Conservation (phyloP, 1,140 invertebrate genomes). For the Aplysia californica region DNA sequence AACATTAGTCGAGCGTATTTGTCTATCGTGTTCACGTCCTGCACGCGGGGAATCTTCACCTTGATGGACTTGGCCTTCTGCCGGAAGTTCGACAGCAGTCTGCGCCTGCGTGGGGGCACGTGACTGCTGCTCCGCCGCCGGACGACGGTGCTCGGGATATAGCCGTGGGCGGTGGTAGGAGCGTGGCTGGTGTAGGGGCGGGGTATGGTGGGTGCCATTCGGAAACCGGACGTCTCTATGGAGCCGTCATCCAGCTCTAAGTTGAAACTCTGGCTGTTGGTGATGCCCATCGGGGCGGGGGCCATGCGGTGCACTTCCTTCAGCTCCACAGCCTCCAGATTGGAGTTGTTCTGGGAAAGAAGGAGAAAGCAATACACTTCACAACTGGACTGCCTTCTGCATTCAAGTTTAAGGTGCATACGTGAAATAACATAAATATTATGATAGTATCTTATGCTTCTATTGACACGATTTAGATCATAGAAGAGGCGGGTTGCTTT, state of each 20-base stretch:
- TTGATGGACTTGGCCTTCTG: slow-evolving; percentile 58
- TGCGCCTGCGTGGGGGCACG: slow-evolving; percentile 39
- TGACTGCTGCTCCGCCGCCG: slow-evolving; percentile 45
- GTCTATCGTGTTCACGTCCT: slow-evolving; percentile 97
- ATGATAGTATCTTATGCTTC: no score
- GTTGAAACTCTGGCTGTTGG: slow-evolving; percentile 73
- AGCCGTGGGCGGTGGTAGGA: slow-evolving; percentile 42
- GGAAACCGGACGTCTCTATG: slow-evolving; percentile 1
- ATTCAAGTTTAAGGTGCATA: no score
- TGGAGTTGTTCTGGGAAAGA: slow-evolving; percentile 38
- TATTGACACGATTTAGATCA: no score
- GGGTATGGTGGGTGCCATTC: background rate
- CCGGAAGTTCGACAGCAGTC: slow-evolving; percentile 59
- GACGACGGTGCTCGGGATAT: slow-evolving; percentile 44
- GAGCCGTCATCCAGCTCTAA: slow-evolving; percentile 36
- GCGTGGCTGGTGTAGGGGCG: background rate
- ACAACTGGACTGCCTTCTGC: no score
- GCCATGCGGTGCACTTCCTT: slow-evolving; percentile 70
- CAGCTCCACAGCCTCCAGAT: slow-evolving; percentile 23
- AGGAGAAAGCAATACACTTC: background rate
- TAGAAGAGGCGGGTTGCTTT: no score
- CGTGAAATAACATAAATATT: no score
- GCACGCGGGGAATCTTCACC: slow-evolving; percentile 85
- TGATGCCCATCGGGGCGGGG: slow-evolving; percentile 83
- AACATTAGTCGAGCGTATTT: slow-evolving; percentile 95